Conservation (phyloP, 2,888 invertebrate species). For the Limnephilus rhombicus region DNA sequence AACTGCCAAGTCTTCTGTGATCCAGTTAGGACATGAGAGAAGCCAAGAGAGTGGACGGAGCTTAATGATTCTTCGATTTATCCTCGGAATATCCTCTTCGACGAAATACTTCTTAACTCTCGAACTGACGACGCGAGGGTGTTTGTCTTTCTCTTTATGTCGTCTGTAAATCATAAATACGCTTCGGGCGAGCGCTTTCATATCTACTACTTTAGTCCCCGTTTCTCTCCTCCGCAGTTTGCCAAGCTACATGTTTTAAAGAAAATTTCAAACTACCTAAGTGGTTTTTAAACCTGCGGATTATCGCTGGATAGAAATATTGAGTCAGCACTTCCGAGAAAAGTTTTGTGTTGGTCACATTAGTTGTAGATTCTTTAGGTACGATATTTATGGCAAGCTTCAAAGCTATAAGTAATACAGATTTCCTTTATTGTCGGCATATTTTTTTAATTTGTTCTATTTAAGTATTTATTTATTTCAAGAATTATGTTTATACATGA, state of each 20-base stretch:
- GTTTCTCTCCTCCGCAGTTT: not conserved
- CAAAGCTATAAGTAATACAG: not conserved
- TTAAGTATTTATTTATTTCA: too few species aligned
- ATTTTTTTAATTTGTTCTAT: too few species aligned
- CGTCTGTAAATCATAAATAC: not conserved
- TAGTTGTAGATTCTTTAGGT: not conserved
- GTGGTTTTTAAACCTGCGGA: not conserved
- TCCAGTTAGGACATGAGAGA: not conserved
- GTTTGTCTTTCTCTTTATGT: conserved; percentile 15
- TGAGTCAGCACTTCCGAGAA: not conserved
- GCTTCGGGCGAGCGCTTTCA: not conserved
- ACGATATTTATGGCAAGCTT: not conserved
- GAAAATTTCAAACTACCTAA: not conserved
- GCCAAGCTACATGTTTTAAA: not conserved
- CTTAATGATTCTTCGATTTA: conserved; percentile 19
- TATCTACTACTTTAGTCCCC: not conserved
- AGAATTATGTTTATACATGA: too few species aligned
- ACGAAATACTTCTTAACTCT: not conserved
- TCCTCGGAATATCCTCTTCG: conserved; percentile 24
- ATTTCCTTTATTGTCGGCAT: not conserved
- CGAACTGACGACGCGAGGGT: not conserved
- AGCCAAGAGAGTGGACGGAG: not conserved
- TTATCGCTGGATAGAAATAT: not conserved
- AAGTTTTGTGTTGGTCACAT: conserved; percentile 10
- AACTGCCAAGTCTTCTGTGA: conserved; percentile 6